phyloP scores from a whole-genome alignment of 2,113 vertebrate species.

The Eclectus roratus region DNA sequence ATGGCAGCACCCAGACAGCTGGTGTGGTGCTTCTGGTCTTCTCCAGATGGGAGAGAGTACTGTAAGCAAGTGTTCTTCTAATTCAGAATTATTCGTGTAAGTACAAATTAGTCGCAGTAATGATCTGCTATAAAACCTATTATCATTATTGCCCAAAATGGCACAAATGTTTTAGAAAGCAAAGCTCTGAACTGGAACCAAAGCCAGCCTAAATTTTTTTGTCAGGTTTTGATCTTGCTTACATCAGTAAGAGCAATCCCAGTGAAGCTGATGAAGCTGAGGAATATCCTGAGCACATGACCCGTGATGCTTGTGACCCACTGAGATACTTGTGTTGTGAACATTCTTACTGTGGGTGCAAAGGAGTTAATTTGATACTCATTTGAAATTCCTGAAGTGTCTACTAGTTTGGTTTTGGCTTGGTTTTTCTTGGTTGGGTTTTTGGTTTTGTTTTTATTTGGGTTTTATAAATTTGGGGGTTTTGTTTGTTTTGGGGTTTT shows the following conservation, averaged over 20 bases:
- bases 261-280: background rate
- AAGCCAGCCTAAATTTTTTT: background rate
- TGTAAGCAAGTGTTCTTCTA: background rate
- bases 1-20: constrained; percentile 17
- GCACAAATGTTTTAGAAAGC: background rate
- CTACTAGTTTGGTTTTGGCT: background rate
- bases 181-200: background rate
- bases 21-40: constrained; percentile 5
- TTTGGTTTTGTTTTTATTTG: background rate
- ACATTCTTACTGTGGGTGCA: background rate
- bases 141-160: background rate
- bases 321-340: background rate
- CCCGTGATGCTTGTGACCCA: background rate
- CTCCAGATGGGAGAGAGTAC: background rate
- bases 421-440: background rate
- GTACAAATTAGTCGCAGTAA: constrained; percentile 5
- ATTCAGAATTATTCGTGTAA: constrained; percentile 10
- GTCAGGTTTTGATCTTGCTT: background rate
- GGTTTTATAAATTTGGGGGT: background rate
- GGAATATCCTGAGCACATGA: background rate
- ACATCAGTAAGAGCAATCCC: background rate
- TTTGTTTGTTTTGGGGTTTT: background rate
- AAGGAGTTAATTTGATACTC: background rate
- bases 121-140: background rate
- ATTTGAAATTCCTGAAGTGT: background rate